Percentiles rank a stretch among this genome's conserved stretches.
These are phyloP conservation scores for Andricus curvator DNA, from an alignment of 2,888 invertebrate species.

Conservation along the genomic window DNA sequence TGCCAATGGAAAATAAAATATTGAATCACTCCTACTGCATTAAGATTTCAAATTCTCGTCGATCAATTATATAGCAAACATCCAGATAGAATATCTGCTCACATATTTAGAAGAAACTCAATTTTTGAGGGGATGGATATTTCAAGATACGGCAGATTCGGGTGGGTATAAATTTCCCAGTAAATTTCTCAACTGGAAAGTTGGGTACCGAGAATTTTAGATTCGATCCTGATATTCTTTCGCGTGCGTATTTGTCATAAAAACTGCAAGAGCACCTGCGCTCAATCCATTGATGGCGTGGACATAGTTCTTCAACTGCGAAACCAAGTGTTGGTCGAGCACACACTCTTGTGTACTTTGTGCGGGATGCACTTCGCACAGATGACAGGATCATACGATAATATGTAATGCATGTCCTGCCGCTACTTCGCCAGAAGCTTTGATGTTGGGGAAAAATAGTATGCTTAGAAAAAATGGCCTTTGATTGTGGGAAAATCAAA, in stretches of 20 bases:
- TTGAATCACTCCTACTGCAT: neutral
- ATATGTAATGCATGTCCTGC: constrained; percentile 57
- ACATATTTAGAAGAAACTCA: neutral
- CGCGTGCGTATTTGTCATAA: constrained; percentile 1
- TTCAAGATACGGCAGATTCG: neutral
- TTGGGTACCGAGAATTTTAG: neutral
- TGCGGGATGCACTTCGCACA: constrained; percentile 48
- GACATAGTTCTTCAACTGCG: constrained; percentile 33
- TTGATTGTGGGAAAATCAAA: constrained; percentile 56
- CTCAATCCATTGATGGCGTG: constrained; percentile 20
- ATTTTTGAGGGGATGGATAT: neutral
- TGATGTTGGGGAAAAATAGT: constrained; percentile 49
- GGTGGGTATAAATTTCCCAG: neutral
- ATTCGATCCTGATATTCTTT: constrained; percentile 6
- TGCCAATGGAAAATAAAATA: constrained; percentile 18
- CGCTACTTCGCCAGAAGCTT: constrained; percentile 54
- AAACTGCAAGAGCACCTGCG: constrained; percentile 23
- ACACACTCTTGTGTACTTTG: constrained; percentile 52
- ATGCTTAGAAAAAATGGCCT: constrained; percentile 49
- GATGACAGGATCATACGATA: constrained; percentile 42
- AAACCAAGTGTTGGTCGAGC: constrained; percentile 45
- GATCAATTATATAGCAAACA: neutral
- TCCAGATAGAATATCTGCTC: neutral
- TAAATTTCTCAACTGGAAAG: neutral
- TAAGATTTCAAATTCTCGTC: neutral